phyloP scores from a whole-genome alignment of 2,888 invertebrate species.

The Drosophila mulleri region DNA sequence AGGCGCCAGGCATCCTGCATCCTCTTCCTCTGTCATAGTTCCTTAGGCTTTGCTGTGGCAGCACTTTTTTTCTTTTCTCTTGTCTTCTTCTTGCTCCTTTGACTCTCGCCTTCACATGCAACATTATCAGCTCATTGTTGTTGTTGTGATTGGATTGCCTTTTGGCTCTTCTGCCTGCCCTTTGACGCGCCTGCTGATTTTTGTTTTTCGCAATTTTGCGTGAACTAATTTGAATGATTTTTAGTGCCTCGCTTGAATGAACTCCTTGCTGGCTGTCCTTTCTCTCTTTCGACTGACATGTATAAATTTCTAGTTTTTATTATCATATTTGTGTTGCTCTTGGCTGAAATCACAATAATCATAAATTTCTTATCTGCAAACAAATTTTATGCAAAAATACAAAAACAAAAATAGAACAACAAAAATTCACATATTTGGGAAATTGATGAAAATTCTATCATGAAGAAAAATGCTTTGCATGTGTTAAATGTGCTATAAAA shows the following conservation, averaged over 20 bases:
- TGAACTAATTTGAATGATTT: slow-evolving; percentile 73
- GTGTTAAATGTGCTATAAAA: slow-evolving; percentile 12
- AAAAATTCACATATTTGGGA: slow-evolving; percentile 18
- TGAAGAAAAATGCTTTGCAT: background rate
- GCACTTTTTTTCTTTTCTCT: slow-evolving; percentile 23
- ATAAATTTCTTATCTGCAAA: slow-evolving; percentile 51
- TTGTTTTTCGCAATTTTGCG: slow-evolving; percentile 61
- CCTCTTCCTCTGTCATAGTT: slow-evolving; percentile 40
- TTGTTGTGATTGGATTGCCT: slow-evolving; percentile 67
- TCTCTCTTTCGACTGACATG: slow-evolving; percentile 11
- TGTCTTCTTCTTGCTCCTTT: slow-evolving; percentile 6
- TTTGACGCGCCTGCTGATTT: slow-evolving; percentile 17
- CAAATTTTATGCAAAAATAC: slow-evolving; percentile 38
- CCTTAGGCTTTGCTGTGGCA: slow-evolving; percentile 43
- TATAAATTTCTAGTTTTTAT: slow-evolving; percentile 70
- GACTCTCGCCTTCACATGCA: slow-evolving; percentile 66
- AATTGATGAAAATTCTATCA: slow-evolving; percentile 1
- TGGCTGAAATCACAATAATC: slow-evolving; percentile 42
- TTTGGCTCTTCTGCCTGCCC: slow-evolving; percentile 41
- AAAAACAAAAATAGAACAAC: background rate
- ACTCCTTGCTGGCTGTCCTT: slow-evolving; percentile 8
- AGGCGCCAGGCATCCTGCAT: slow-evolving; percentile 76
- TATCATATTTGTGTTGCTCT: slow-evolving; percentile 61
- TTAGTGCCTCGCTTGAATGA: slow-evolving; percentile 45
- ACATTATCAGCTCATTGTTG: slow-evolving; percentile 58